phyloP scores from a whole-genome alignment of 2,888 invertebrate species.

The Teleiodes luculella region DNA sequence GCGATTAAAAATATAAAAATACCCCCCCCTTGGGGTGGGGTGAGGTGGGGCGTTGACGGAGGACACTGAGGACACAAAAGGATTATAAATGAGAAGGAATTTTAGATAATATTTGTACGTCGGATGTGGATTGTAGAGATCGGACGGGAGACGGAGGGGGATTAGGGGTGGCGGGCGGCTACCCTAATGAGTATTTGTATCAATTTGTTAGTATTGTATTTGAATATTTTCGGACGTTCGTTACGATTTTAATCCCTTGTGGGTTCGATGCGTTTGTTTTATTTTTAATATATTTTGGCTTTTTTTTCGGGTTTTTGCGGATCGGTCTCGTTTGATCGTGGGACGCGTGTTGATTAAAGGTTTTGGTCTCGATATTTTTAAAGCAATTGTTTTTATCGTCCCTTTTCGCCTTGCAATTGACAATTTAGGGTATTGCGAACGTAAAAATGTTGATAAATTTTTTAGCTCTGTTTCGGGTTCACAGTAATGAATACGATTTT shows the following conservation, averaged over 20 bases:
- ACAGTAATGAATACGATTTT: background rate
- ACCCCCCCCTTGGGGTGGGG: conserved; percentile 53
- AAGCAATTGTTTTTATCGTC: conserved; percentile 3
- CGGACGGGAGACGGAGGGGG: conserved; percentile 41
- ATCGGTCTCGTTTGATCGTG: conserved; percentile 58
- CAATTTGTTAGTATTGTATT: conserved; percentile 80
- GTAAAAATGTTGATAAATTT: background rate
- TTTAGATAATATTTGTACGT: conserved; percentile 79
- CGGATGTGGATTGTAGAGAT: conserved; percentile 75
- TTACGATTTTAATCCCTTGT: conserved; percentile 75
- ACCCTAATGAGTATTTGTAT: conserved; percentile 78
- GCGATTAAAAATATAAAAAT: conserved; percentile 80
- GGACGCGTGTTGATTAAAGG: conserved; percentile 64
- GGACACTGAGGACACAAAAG: conserved; percentile 79
- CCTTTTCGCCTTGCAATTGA: conserved; percentile 6
- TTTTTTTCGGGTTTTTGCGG: conserved; percentile 32
- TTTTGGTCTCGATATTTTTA: conserved; percentile 34
- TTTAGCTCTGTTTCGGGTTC: background rate
- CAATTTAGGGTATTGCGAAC: background rate
- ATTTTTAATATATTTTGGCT: conserved; percentile 22
- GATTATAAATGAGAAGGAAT: conserved; percentile 80
- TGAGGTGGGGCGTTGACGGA: conserved; percentile 60
- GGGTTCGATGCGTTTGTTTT: conserved; percentile 71
- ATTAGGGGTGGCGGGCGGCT: conserved; percentile 38
- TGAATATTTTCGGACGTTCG: conserved; percentile 77